phyloP scores from a whole-genome alignment of 2,888 invertebrate genomes.

The Micropterix aruncella region DNA sequence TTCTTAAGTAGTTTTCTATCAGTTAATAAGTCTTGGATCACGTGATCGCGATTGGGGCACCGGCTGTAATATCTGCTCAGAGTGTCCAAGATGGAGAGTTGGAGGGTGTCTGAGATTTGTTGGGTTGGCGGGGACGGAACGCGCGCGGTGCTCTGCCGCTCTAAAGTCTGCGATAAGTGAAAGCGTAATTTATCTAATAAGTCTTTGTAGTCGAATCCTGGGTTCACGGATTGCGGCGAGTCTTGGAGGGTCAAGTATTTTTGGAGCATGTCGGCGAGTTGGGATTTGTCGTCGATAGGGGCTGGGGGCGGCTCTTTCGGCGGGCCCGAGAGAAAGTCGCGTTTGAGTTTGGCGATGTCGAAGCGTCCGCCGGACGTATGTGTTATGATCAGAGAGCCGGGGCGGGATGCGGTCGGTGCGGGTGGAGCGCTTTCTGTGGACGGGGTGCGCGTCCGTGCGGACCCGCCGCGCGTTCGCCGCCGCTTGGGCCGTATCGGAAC shows the following conservation, averaged over 20 bases:
- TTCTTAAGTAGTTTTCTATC: conserved; percentile 60
- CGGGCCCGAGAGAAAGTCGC: conserved; percentile 48
- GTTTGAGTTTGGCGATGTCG: conserved; percentile 51
- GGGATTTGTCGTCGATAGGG: conserved; percentile 35
- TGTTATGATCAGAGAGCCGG: conserved; percentile 30
- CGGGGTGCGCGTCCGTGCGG: conserved; percentile 51
- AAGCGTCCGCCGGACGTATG: conserved; percentile 47
- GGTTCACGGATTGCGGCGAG: conserved; percentile 20
- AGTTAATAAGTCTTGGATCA: conserved; percentile 57
- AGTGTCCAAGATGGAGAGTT: conserved; percentile 49
- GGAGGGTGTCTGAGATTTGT: conserved; percentile 24
- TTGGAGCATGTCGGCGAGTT: conserved; percentile 49
- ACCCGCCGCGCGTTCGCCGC: conserved; percentile 47
- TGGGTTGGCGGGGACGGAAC: background rate
- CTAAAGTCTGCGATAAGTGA: conserved; percentile 33
- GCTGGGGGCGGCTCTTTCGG: conserved; percentile 17
- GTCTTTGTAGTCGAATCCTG: conserved; percentile 40
- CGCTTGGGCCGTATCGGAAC: conserved; percentile 41
- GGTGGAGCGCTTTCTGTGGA: conserved; percentile 47
- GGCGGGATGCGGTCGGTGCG: conserved; percentile 22
- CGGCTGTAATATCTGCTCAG: conserved; percentile 52
- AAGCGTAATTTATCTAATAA: conserved; percentile 47
- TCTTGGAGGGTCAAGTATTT: conserved; percentile 46
- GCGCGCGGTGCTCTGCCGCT: conserved; percentile 15
- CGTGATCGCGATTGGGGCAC: conserved; percentile 48